Base-by-base conservation (phyloP, 2,888 invertebrate species). In the Suillia variegata region DNA sequence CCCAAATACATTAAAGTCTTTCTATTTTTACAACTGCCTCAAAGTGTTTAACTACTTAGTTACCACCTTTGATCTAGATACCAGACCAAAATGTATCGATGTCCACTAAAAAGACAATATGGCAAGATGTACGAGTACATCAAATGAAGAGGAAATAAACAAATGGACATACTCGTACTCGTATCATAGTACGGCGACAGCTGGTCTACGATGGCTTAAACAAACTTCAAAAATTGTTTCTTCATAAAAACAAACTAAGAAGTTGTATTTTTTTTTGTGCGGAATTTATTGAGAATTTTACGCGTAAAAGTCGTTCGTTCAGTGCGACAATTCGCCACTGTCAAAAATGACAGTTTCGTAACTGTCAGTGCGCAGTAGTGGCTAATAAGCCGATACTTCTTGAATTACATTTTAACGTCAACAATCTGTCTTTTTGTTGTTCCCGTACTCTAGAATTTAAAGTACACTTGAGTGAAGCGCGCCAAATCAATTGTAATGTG, bases 401-500 rank as follows among this genome's bases (percentile, higher is more conserved):
- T 73, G 67, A 78, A 67, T 79, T 78, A 69, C 77, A 71, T 58
- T 67, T 63, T 62, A 66, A 73, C 66, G 70, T 69, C 60, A 62
- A 47, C 66, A 67, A 68, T 64, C 59, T 63, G 63, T 61, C 58
- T 57, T 56, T 18, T 48, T 48, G 49, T 60, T 45, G 54, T 63
- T 62, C 18, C 60, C 58, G 52, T 57, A 13, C 42, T 48, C 8
- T 17, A 3, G 15, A n/a, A 42, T 17, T 49, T 63, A 63, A 70
- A 68, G 58, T 70, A 71, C 77, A 73, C 74, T 71, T 79, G 75
- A 78, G 68, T 70, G 71, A 65, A 78, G 76, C 72, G 75, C 74
- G 77, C 76, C 74, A 76, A 78, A 76, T 75, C 75, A 60, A 73
- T 67, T 71, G 77, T 68, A 78, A 78, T 67, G 21, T 59, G 78